phyloP scores from a whole-genome alignment of 35 echinoderm and acorn worm genomes.

The Ophioderma brevispina region DNA sequence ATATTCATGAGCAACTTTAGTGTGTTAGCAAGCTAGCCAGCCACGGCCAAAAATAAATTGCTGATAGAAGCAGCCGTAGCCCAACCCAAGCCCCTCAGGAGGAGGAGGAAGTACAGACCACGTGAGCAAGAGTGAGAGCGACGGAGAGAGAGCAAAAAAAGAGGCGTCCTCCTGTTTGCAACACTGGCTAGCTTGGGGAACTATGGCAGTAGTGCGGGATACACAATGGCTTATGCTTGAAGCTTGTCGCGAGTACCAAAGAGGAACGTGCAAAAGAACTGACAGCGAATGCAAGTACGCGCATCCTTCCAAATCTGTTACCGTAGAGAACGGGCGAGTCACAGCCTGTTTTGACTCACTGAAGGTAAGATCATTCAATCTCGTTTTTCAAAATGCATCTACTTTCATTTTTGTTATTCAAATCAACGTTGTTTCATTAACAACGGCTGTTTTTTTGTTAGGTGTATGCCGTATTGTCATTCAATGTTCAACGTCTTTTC shows the following conservation, averaged over 20 bases:
- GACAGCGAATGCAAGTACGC: constrained; percentile 99
- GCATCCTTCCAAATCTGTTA: constrained; percentile 94
- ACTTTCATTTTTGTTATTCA: background rate
- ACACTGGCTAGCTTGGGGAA: background rate
- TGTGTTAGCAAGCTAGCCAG: background rate
- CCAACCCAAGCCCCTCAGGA: background rate
- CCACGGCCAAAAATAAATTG: background rate
- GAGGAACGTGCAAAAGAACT: constrained; percentile 95
- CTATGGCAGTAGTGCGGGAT: constrained; percentile 70
- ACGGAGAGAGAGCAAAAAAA: background rate
- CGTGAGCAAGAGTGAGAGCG: background rate
- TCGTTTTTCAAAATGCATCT: background rate
- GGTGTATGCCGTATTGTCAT: background rate
- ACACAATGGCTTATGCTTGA: constrained; percentile 99
- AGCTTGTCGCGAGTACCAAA: constrained; percentile 96
- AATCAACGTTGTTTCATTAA: background rate
- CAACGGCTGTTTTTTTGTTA: background rate
- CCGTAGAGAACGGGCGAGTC: constrained; percentile 98
- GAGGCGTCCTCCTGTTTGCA: background rate
- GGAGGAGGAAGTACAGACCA: background rate
- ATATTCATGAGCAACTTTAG: background rate
- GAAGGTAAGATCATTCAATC: constrained; percentile 78
- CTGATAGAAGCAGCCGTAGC: background rate
- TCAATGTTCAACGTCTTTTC: background rate
- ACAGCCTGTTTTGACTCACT: constrained; percentile 99